These are phyloP conservation scores for Rattus norvegicus DNA, from an alignment of 2,113 vertebrate species.

Conservation along the genomic window GRCr8 NC_086028.1:8019001-8019500, in stretches of 20 bases:
- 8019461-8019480: neutral
- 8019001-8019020: too few species aligned
- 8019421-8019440: neutral
- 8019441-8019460: neutral
- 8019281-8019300: neutral
- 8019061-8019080: neutral
- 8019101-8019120: neutral
- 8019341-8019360: neutral
- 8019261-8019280: neutral
- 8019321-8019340: neutral
- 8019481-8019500: neutral
- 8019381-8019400: neutral
- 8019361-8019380: neutral
- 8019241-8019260: neutral
- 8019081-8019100: neutral
- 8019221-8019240: neutral
- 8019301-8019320: neutral
- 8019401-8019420: neutral
- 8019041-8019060: too few species aligned
- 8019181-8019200: neutral
- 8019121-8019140: neutral
- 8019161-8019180: neutral
- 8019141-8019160: neutral
- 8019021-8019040: too few species aligned
- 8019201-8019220: neutral